These are phyloP conservation scores for Salminus brasiliensis DNA, from an alignment of 2,113 vertebrate species.

Conservation along the genomic window DNA sequence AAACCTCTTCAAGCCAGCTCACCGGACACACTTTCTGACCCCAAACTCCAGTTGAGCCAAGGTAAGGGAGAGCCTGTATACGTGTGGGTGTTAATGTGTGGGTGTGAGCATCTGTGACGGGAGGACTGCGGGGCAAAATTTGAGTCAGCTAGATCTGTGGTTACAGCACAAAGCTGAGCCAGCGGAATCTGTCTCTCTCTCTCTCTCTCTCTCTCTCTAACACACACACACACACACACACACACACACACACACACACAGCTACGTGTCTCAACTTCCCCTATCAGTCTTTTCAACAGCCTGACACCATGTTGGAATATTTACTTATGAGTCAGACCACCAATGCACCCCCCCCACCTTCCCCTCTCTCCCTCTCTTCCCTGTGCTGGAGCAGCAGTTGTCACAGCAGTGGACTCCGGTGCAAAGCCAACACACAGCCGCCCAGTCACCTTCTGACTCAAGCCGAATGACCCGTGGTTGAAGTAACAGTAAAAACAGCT, in stretches of 20 bases:
- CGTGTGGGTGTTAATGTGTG: conserved; percentile 59
- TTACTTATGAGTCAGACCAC: conserved; percentile 26
- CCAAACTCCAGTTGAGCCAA: conserved; percentile 43
- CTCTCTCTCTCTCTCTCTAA: conserved; percentile 7
- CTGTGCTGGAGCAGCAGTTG: conserved; percentile 23
- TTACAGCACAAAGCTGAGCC: conserved; percentile 55
- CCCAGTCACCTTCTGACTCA: neutral
- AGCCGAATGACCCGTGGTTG: neutral
- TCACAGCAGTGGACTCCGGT: neutral
- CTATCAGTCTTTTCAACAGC: conserved; percentile 65
- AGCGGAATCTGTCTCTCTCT: conserved; percentile 42
- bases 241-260: conserved; percentile 50
- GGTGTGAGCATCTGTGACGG: conserved; percentile 40
- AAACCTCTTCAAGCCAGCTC: too few species aligned
- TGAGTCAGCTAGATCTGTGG: conserved; percentile 63
- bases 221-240: conserved; percentile 38
- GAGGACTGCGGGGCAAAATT: conserved; percentile 41
- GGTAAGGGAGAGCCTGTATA: conserved; percentile 25
- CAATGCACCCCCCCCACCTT: conserved; percentile 44
- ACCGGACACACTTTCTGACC: conserved; percentile 29
- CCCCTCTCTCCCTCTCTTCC: neutral
- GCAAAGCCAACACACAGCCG: conserved; percentile 1
- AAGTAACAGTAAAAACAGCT: neutral
- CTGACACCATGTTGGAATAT: conserved; percentile 61
- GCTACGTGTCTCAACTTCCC: conserved; percentile 59